Evolutionary conservation across 2,888 invertebrate genomes (phyloP).

Genomic region (Brachylomia viminalis): DNA sequence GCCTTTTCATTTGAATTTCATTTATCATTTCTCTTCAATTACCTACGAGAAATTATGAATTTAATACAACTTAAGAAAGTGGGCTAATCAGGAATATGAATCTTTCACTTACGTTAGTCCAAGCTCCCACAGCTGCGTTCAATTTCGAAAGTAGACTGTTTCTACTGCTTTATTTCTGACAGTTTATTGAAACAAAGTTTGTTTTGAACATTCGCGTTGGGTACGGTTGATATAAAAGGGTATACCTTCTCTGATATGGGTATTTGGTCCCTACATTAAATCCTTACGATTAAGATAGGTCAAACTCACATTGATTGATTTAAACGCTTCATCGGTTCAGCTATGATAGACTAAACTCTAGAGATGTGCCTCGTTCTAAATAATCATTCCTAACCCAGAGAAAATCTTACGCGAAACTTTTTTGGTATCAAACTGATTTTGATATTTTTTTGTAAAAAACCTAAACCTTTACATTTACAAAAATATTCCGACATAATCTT

Average conservation of each 20-base stretch:
- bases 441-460: not conserved
- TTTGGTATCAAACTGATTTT: not conserved
- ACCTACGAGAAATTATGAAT: constrained; percentile 1
- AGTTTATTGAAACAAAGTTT: constrained; percentile 14
- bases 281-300: no score
- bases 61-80: not conserved
- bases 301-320: no score
- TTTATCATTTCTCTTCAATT: no score
- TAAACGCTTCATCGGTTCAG: no score
- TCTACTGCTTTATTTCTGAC: not conserved
- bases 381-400: not conserved
- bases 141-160: not conserved
- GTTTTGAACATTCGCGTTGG: not conserved
- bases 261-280: no score
- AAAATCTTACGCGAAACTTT: not conserved
- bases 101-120: not conserved
- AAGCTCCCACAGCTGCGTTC: not conserved
- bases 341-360: not conserved
- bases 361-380: not conserved
- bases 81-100: not conserved
- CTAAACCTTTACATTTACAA: not conserved
- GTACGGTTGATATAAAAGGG: no score
- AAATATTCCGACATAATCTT: not conserved
- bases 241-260: no score
- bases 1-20: not conserved